Evolutionary conservation across 2,797 vertebrate genomes (phyloP).

Genomic region (Scyliorhinus canicula): DNA sequence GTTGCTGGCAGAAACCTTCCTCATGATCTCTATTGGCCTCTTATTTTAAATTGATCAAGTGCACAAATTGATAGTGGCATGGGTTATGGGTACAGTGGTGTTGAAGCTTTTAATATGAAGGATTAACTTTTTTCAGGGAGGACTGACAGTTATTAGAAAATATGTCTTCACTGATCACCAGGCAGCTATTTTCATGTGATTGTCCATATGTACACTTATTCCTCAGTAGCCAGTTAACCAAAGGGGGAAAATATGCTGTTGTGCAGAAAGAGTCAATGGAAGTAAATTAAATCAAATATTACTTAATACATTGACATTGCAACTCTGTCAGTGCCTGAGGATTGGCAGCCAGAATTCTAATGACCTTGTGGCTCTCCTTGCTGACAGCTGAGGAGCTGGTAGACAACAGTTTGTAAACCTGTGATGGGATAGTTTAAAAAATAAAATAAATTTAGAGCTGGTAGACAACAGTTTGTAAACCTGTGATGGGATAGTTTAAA

Average conservation of each 20-base stretch:
- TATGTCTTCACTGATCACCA: not conserved
- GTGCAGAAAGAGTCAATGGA: not conserved
- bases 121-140: not conserved
- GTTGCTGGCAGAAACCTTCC: not conserved
- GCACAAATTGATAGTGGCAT: not conserved
- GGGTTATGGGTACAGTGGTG: not conserved
- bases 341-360: not conserved
- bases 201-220: not conserved
- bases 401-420: not conserved
- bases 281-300: not conserved
- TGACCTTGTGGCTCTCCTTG: not conserved
- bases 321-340: not conserved
- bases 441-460: too few species aligned
- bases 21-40: not conserved
- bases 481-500: not conserved
- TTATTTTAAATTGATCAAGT: not conserved
- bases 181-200: not conserved
- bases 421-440: not conserved
- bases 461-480: not conserved
- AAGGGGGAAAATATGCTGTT: not conserved
- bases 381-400: not conserved
- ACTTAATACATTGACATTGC: too few species aligned
- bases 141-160: not conserved
- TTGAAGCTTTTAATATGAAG: not conserved
- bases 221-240: not conserved